A percentile compares a stretch with the other conserved stretches of the same genome.
Conservation (phyloP, 2,113 vertebrate species). For the Psophia crepitans region DNA sequence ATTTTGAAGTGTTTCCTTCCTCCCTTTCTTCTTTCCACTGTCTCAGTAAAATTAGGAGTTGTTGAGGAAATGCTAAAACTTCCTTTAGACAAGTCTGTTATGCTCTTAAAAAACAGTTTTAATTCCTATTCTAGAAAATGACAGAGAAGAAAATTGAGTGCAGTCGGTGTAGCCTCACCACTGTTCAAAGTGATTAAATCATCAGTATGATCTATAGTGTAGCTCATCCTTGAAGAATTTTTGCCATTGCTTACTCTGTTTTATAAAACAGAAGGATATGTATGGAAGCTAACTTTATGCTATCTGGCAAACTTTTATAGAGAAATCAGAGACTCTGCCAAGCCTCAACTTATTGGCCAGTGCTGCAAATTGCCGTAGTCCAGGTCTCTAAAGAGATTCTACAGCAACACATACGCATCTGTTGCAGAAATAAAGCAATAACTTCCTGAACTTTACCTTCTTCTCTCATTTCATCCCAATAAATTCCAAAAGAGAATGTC, state of each 20-base stretch:
- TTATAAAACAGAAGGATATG: neutral
- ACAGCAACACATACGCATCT: neutral
- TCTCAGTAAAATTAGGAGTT: neutral
- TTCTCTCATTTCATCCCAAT: neutral
- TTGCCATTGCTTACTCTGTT: neutral
- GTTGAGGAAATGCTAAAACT: neutral
- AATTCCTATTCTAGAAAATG: neutral
- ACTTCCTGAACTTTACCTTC: neutral
- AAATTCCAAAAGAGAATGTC: neutral
- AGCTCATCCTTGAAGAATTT: neutral
- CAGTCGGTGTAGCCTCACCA: neutral
- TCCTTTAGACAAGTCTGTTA: neutral
- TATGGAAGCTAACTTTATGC: neutral
- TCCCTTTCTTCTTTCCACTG: neutral
- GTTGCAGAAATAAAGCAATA: neutral
- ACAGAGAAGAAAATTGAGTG: neutral
- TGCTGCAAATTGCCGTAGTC: accelerated
- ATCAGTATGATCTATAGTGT: neutral
- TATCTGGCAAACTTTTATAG: neutral
- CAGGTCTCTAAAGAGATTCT: neutral
- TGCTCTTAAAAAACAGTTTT: neutral
- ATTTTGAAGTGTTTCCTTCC: neutral
- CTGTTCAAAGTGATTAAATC: neutral
- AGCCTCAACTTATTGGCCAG: neutral
- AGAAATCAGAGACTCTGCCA: neutral